phyloP scores from a whole-genome alignment of 2,888 invertebrate species.

The Mythimna vitellina region DNA sequence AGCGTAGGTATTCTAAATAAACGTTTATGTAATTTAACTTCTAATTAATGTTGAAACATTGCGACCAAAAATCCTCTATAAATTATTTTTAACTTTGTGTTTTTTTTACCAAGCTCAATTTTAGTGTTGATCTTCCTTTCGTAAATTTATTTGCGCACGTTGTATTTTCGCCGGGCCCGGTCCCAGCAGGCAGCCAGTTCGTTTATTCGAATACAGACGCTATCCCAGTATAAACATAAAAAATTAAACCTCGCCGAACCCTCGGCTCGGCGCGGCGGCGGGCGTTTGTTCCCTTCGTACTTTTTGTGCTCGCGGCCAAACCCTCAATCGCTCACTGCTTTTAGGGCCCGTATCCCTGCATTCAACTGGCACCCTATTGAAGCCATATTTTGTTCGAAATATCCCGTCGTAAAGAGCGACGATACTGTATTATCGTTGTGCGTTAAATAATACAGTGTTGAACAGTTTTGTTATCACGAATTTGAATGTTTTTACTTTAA shows the following conservation, averaged over 20 bases:
- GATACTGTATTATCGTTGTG: conserved; percentile 67
- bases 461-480: conserved; percentile 67
- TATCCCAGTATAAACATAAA: conserved; percentile 74
- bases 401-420: conserved; percentile 65
- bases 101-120: conserved; percentile 9
- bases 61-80: not conserved
- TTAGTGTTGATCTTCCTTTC: conserved; percentile 8
- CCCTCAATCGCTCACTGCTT: conserved; percentile 71
- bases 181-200: conserved; percentile 67
- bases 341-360: conserved; percentile 75
- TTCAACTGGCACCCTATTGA: conserved; percentile 78
- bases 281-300: conserved; percentile 77
- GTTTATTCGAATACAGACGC: conserved; percentile 64
- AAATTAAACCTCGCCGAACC: conserved; percentile 80
- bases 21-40: conserved; percentile 10
- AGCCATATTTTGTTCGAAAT: conserved; percentile 74
- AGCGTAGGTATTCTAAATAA: conserved; percentile 7
- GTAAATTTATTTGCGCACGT: conserved; percentile 49
- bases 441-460: conserved; percentile 66
- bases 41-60: conserved; percentile 9
- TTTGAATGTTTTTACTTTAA: conserved; percentile 56
- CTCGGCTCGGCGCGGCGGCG: conserved; percentile 58
- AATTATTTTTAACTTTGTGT: not conserved
- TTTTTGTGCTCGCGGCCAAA: conserved; percentile 77
- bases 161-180: conserved; percentile 58